These are phyloP conservation scores for Pipistrellus nathusii DNA, from an alignment of 2,797 vertebrate species.

Conservation along the genomic window DNA sequence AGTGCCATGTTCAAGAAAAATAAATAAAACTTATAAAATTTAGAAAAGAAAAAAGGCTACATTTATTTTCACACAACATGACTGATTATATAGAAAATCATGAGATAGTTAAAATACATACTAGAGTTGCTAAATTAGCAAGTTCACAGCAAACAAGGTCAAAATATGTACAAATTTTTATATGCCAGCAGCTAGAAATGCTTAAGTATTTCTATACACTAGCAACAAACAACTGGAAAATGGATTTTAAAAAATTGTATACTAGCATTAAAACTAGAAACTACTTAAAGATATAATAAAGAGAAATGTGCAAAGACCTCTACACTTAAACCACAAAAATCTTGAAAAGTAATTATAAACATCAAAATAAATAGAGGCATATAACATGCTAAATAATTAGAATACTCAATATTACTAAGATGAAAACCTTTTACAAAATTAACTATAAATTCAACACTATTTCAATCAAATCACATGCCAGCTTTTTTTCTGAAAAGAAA, in stretches of 20 bases:
- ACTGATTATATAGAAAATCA: neutral
- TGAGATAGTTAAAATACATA: neutral
- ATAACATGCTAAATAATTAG: neutral
- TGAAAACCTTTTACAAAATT: neutral
- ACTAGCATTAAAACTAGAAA: neutral
- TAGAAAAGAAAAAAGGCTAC: neutral
- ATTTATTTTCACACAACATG: neutral
- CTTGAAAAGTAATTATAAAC: neutral
- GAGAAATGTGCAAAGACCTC: neutral
- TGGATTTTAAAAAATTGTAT: neutral
- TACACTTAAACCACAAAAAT: neutral
- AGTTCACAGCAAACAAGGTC: neutral
- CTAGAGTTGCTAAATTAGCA: neutral
- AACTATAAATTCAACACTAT: neutral
- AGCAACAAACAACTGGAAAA: neutral
- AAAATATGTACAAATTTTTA: neutral
- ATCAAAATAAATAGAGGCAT: neutral
- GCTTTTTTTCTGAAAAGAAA: neutral
- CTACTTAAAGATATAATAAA: neutral
- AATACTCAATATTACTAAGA: neutral
- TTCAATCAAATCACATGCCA: neutral
- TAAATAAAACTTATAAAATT: neutral
- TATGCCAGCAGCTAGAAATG: neutral
- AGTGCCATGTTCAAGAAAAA: neutral
- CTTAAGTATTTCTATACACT: neutral